Base-by-base conservation (phyloP, 2,113 vertebrate species). In the Tor tambroides region DNA sequence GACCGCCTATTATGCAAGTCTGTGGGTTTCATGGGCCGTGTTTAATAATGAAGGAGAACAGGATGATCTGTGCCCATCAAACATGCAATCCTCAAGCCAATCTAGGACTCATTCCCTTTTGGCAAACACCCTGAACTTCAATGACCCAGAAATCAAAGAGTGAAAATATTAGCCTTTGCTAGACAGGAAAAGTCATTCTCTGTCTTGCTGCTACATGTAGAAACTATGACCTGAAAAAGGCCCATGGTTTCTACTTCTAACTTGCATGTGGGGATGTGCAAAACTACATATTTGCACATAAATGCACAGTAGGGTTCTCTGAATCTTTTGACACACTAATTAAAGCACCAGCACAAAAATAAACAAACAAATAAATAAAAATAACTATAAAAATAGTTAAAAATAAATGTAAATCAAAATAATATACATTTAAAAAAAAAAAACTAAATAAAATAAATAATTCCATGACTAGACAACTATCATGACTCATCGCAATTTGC, bases 1-100 rank as follows among this genome's bases (percentile, higher is more conserved):
- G 12, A 26, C 5, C 0, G 38, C 23, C 38, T 81, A 19, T 59
- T 43, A 12, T 38, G 28, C 12, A 14, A 19, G 59, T 1, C 59
- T 30, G 8, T 65, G 12, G 4, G 10, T 82, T 82, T 81, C 59
- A 65, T 26, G 35, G 14, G 38, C 23, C 23, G 1, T 19, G 5
- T 82, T 82, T 67, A 67, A 67, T 67, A 49, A 82, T 67, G n/a
- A 43, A 46, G 41, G 46, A 79, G 23, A 78, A 80, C 49, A 80
- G 32, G 61, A 56, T 8, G 1, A 19, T 76, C 38, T 65, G 72
- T 54, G 77, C 23, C 46, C 61, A 80, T 26, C 26, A 63, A 43
- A 46, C n/a, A 30, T 49, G 26, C 32, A 71, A 59, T 49, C 15
- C 26, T 28, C 3, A 28, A 14, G 23, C 21, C 38, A 23, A 38